phyloP scores from a whole-genome alignment of 2,113 vertebrate genomes.

The Nettapus auritus region DNA sequence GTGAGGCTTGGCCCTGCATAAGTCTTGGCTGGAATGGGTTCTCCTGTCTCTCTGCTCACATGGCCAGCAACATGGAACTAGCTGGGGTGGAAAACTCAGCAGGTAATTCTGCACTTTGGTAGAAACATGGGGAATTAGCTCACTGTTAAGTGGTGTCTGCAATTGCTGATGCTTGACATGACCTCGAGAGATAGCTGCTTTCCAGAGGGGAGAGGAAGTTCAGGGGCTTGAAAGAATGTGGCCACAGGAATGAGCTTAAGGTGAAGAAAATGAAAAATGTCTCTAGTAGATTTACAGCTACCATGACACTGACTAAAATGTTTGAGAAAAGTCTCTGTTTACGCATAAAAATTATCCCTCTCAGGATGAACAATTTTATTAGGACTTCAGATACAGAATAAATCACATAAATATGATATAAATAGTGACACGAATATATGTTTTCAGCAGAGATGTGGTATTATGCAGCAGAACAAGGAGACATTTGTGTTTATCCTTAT shows the following conservation, averaged over 20 bases:
- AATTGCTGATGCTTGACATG: slow-evolving; percentile 2
- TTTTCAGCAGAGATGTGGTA: background rate
- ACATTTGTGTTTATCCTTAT: slow-evolving; percentile 7
- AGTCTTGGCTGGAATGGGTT: background rate
- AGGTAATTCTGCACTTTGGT: background rate
- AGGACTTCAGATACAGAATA: background rate
- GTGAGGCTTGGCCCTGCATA: background rate
- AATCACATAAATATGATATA: slow-evolving; percentile 18
- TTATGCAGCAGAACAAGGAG: background rate
- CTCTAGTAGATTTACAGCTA: background rate
- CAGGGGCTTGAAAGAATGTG: background rate
- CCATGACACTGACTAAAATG: background rate
- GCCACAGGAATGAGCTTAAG: background rate
- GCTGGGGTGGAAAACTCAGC: background rate
- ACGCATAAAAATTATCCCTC: background rate
- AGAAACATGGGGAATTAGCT: background rate
- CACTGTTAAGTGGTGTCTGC: background rate
- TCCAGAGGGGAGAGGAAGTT: background rate
- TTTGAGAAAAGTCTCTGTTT: slow-evolving; percentile 9
- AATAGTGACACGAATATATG: background rate
- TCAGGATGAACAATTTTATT: slow-evolving; percentile 16
- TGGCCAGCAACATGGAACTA: background rate
- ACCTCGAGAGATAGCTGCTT: slow-evolving; percentile 15
- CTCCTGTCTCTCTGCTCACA: background rate
- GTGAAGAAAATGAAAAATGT: background rate